phyloP scores from a whole-genome alignment of 1,140 invertebrate species.

The Euwallacea similis region DNA sequence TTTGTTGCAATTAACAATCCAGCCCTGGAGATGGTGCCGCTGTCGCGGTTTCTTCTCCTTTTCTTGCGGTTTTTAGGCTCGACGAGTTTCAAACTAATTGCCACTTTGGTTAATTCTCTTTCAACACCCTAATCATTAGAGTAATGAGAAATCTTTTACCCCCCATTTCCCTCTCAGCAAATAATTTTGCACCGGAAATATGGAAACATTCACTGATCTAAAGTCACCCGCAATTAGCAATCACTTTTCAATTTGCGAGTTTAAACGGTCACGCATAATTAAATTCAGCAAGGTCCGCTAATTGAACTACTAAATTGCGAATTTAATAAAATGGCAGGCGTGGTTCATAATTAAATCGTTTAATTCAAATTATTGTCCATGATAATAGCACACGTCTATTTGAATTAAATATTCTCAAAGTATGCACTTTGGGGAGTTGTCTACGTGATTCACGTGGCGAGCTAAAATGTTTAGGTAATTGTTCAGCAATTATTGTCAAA shows the following conservation, averaged over 20 bases:
- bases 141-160: too few species aligned
- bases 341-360: slow-evolving; percentile 9
- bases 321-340: slow-evolving; percentile 8
- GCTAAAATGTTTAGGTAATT: too few species aligned
- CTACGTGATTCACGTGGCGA: too few species aligned
- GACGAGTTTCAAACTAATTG: too few species aligned
- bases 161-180: too few species aligned
- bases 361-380: background rate
- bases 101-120: too few species aligned
- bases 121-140: too few species aligned
- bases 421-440: too few species aligned
- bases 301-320: slow-evolving; percentile 16
- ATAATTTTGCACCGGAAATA: background rate
- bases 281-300: slow-evolving; percentile 4
- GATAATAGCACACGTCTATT: background rate
- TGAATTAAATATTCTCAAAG: too few species aligned
- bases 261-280: slow-evolving; percentile 5
- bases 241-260: background rate
- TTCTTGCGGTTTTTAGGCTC: slow-evolving; percentile 8
- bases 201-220: background rate
- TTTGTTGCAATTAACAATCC: slow-evolving; percentile 36
- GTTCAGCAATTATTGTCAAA: too few species aligned
- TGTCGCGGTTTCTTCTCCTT: slow-evolving; percentile 14
- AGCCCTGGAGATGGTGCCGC: slow-evolving; percentile 1
- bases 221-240: background rate